A percentile compares a stretch with the other conserved stretches of the same genome.
Evolutionary conservation across 1,140 invertebrate species (phyloP).

Genomic region (Pseudobourletiella spinata): DNA sequence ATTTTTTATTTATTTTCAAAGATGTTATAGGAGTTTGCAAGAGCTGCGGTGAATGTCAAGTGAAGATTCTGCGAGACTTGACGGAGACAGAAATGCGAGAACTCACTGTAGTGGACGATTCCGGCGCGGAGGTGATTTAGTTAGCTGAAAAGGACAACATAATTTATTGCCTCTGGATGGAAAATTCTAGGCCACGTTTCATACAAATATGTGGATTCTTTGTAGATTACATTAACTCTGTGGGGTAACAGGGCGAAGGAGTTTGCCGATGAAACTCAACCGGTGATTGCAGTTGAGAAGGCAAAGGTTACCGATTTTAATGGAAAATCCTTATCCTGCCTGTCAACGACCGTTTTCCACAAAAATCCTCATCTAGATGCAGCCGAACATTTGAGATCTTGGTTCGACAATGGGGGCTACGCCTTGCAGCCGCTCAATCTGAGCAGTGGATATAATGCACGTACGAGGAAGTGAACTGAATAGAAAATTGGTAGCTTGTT

Average conservation of each 20-base stretch:
- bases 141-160: no score
- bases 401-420: slow-evolving; percentile 61
- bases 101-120: slow-evolving; percentile 78
- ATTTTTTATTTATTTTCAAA: slow-evolving; percentile 40
- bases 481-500: no score
- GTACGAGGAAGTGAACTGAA: no score
- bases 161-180: no score
- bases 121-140: slow-evolving; percentile 65
- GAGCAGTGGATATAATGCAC: no score
- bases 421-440: no score
- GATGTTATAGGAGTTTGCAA: slow-evolving; percentile 90
- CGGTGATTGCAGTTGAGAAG: slow-evolving; percentile 74
- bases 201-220: no score
- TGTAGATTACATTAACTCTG: slow-evolving; percentile 44
- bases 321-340: slow-evolving; percentile 62
- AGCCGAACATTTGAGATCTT: no score
- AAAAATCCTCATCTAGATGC: no score
- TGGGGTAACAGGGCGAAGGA: slow-evolving; percentile 74
- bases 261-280: slow-evolving; percentile 65
- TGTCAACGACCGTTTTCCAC: no score
- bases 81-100: slow-evolving; percentile 78
- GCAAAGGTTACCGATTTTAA: slow-evolving; percentile 62
- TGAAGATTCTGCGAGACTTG: slow-evolving; percentile 60
- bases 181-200: no score
- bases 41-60: slow-evolving; percentile 59